These are phyloP conservation scores for Cyanocitta stelleri DNA, from an alignment of 2,113 vertebrate species.

Conservation along the genomic window DNA sequence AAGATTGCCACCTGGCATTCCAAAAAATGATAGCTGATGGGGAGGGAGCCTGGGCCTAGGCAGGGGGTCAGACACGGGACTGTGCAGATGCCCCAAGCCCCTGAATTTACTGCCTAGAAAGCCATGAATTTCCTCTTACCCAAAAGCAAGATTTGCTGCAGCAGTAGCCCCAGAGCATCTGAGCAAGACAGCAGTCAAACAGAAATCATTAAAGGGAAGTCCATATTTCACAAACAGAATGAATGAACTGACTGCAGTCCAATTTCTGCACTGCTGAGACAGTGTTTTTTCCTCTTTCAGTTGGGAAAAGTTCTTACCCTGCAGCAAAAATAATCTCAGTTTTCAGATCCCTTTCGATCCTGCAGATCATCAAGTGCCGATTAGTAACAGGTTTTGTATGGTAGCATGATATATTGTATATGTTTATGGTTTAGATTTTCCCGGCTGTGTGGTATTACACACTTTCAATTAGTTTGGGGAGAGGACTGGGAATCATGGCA, in stretches of 20 bases:
- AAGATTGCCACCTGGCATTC: slow-evolving; percentile 21
- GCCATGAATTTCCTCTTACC: not conserved
- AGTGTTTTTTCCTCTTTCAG: slow-evolving; percentile 4
- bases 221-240: slow-evolving; percentile 42
- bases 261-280: slow-evolving; percentile 31
- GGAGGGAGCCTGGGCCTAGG: not conserved
- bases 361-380: slow-evolving; percentile 54
- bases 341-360: slow-evolving; percentile 59
- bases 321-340: slow-evolving; percentile 39
- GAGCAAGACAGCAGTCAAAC: slow-evolving; percentile 31
- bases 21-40: not conserved
- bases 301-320: slow-evolving; percentile 7
- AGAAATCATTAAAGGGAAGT: slow-evolving; percentile 51
- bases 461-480: slow-evolving; percentile 75
- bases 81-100: not conserved
- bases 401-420: slow-evolving; percentile 68
- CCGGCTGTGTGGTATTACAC: slow-evolving; percentile 74
- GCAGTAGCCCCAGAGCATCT: not conserved
- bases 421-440: slow-evolving; percentile 77
- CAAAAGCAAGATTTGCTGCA: not conserved
- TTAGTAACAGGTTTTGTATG: slow-evolving; percentile 61
- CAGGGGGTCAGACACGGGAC: not conserved
- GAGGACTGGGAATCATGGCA: slow-evolving; percentile 71
- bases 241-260: slow-evolving; percentile 36
- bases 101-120: not conserved